Conservation (phyloP, 2,888 invertebrate species). For the Bedellia somnulentella region DNA sequence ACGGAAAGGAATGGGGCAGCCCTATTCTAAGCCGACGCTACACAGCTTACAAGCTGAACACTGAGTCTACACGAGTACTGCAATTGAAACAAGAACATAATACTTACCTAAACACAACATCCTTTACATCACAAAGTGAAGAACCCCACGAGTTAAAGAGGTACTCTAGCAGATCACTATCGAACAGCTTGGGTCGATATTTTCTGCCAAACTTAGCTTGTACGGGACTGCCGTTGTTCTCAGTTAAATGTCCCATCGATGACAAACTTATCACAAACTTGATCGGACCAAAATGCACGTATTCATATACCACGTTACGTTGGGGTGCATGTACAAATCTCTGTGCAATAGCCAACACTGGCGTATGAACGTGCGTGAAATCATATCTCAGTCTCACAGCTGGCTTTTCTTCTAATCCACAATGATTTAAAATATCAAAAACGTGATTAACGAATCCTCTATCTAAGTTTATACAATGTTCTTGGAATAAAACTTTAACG, state of each 20-base stretch:
- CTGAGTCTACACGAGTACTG: no score
- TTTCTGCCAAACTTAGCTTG: conserved; percentile 31
- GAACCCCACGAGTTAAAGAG: conserved; percentile 67
- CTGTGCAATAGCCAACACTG: conserved; percentile 47
- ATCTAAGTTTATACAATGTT: conserved; percentile 70
- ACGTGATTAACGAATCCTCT: conserved; percentile 67
- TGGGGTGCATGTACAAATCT: conserved; percentile 34
- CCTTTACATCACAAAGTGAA: conserved; percentile 66
- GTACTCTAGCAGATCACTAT: conserved; percentile 64
- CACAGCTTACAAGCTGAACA: no score
- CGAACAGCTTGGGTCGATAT: conserved; percentile 47
- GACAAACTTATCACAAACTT: conserved; percentile 65
- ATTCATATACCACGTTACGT: conserved; percentile 53
- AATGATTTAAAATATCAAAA: conserved; percentile 63
- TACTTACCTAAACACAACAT: conserved; percentile 64
- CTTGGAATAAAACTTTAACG: conserved; percentile 65
- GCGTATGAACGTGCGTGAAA: conserved; percentile 61
- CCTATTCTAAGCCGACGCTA: no score
- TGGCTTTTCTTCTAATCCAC: conserved; percentile 61
- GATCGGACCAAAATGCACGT: conserved; percentile 61
- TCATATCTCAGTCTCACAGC: conserved; percentile 59
- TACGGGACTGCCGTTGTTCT: conserved; percentile 26
- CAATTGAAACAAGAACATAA: no score
- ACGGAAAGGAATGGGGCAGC: no score
- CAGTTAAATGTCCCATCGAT: conserved; percentile 39